Evolutionary conservation across 2,797 vertebrate genomes (phyloP).

Genomic region (Streptopelia turtur): DNA sequence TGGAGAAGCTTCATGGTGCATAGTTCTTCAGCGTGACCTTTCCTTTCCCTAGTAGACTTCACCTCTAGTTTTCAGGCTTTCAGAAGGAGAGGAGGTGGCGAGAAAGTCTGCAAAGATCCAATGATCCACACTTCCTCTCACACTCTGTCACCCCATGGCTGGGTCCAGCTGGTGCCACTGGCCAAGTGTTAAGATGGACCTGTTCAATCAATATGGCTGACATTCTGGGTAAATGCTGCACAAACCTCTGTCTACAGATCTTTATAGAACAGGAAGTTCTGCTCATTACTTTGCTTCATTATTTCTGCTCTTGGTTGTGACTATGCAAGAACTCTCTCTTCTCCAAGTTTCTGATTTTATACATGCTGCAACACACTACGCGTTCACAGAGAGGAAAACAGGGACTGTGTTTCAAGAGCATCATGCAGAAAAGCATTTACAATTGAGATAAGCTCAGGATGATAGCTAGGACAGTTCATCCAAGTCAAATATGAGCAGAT

Average conservation of each 20-base stretch:
- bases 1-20: neutral
- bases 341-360: neutral
- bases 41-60: neutral
- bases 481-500: neutral
- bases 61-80: neutral
- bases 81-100: neutral
- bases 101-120: neutral
- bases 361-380: too few species aligned
- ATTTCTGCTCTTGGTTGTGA: neutral
- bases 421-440: neutral
- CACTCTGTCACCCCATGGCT: neutral
- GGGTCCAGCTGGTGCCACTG: neutral
- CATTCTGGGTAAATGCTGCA: neutral
- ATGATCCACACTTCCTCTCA: neutral
- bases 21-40: neutral
- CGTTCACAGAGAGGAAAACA: too few species aligned
- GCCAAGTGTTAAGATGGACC: neutral
- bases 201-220: neutral
- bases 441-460: neutral
- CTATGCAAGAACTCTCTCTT: neutral
- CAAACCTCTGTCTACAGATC: neutral
- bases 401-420: too few species aligned
- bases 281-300: neutral
- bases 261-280: neutral
- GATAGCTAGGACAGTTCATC: neutral